Evolutionary conservation across 2,113 vertebrate species (phyloP), one percentile per base, ranked within the genome.

Genomic region (Equus przewalskii): DNA sequence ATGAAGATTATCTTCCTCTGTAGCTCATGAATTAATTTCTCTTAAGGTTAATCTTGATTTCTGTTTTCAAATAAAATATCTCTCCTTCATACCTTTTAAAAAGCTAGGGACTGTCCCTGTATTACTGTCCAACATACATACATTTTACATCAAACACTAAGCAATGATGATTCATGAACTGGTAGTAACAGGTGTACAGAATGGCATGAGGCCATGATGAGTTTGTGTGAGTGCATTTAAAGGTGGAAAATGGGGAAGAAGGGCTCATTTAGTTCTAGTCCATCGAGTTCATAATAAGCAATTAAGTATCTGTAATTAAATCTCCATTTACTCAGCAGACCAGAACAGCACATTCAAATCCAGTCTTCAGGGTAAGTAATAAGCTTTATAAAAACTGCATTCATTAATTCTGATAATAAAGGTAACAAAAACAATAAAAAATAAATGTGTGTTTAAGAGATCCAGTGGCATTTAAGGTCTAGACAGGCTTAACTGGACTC

Each of bases 251-350:
- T n/a, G 51, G 84, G 60, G 69, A 90, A 94, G 95, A 98, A 96
- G 90, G 90, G 58, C 67, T 95, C 81, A 91, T 97, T 98, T 93
- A 96, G 94, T 95, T 97, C 92, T 84, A 98, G 44, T 75, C 85
- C 95, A 91, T 97, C 84, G 95, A 94, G 33, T 86, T 95, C 95
- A 95, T 97, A 98, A 97, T 96, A 97, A 94, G 95, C 95, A 98
- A 98, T 98, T 98, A 98, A 97, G 96, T 96, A 98, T 97, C 96
- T 98, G 92, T 98, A 97, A 98, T 98, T 98, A 98, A 98, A 98
- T 98, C 95, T 97, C 97, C 91, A 97, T 97, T 98, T 98, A 95
- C 76, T 94, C 85, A 94, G 92, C 64, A 94, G 95, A 97, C 94
- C 94, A 98, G 96, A 98, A 94, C n/a, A 33, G 81, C 88, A 94